These are phyloP conservation scores for Melanotaenia trifasciata DNA, from an alignment of 2,797 vertebrate species.

Conservation along the genomic window DNA sequence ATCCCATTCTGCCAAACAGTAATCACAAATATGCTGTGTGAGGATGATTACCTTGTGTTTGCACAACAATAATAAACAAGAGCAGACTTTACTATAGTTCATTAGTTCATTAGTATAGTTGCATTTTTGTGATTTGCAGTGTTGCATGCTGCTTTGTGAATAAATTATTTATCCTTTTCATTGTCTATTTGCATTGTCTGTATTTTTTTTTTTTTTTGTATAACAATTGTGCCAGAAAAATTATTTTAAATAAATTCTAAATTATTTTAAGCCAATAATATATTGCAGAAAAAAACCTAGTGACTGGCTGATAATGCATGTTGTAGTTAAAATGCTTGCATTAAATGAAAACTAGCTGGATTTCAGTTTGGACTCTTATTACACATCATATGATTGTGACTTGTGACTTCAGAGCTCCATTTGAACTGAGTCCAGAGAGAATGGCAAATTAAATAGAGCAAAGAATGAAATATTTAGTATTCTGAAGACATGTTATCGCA, in stretches of 20 bases:
- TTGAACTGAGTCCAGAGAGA: constrained; percentile 38
- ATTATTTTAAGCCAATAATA: constrained; percentile 4
- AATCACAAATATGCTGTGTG: background rate
- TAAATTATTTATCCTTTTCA: background rate
- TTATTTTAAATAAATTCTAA: constrained; percentile 5
- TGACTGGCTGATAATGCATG: constrained; percentile 18
- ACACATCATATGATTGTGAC: constrained; percentile 25
- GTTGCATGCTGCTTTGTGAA: too few relatives aligned
- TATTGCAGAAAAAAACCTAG: background rate
- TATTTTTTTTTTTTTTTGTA: background rate
- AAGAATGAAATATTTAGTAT: constrained; percentile 59
- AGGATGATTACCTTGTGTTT: background rate
- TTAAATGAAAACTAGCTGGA: background rate
- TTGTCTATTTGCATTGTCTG: background rate
- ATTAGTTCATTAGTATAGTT: too few relatives aligned
- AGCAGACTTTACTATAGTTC: background rate
- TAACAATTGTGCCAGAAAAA: background rate
- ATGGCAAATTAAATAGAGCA: constrained; percentile 37
- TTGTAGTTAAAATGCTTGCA: background rate
- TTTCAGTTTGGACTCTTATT: constrained; percentile 26
- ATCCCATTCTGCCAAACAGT: background rate
- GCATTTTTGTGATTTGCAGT: constrained; percentile 9
- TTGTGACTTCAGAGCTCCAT: constrained; percentile 38
- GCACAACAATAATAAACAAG: background rate
- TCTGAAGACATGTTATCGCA: constrained; percentile 40